A percentile compares a stretch with the other conserved stretches of the same genome.
Evolutionary conservation across 37 sponge, comb jelly and placozoan species (phyloP).

Genomic region (Halichondria panicea): DNA sequence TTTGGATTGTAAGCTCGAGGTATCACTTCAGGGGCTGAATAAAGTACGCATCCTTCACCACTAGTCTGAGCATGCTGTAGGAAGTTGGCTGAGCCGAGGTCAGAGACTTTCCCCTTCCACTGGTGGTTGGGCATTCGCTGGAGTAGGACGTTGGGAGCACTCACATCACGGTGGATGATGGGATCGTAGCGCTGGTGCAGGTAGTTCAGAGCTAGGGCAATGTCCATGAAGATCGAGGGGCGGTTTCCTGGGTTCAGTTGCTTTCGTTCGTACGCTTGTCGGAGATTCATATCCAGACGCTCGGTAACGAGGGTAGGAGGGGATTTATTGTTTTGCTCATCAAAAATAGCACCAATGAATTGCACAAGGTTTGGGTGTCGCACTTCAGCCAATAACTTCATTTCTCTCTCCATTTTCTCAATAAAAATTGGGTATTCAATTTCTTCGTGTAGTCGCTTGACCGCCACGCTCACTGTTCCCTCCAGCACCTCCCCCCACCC

Average conservation of each 20-base stretch:
- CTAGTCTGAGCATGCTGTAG: slow-evolving; percentile 15
- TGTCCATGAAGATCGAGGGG: slow-evolving; percentile 30
- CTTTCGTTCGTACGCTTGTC: slow-evolving; percentile 20
- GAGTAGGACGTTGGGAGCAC: slow-evolving; percentile 73
- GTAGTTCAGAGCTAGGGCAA: slow-evolving; percentile 69
- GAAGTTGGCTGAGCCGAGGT: slow-evolving; percentile 77
- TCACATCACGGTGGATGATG: slow-evolving; percentile 80
- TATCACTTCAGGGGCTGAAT: slow-evolving; percentile 67
- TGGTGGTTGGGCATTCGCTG: slow-evolving; percentile 1
- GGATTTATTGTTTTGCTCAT: slow-evolving; percentile 2
- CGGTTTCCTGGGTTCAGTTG: neutral
- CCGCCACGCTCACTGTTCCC: slow-evolving; percentile 66
- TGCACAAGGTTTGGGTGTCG: slow-evolving; percentile 66
- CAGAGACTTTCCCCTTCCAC: slow-evolving; percentile 70
- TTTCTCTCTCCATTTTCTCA: slow-evolving; percentile 43
- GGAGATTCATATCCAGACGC: slow-evolving; percentile 55
- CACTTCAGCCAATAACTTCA: slow-evolving; percentile 30
- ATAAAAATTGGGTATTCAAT: slow-evolving; percentile 6
- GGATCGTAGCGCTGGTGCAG: slow-evolving; percentile 56
- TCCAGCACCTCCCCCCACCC: slow-evolving; percentile 58
- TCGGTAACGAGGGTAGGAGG: slow-evolving; percentile 50
- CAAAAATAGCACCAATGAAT: slow-evolving; percentile 61
- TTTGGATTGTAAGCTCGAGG: neutral
- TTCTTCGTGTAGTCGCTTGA: slow-evolving; percentile 50
- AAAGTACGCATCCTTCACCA: slow-evolving; percentile 45